Conservation (phyloP, 2,113 vertebrate species). For the Lepisosteus oculatus region DNA sequence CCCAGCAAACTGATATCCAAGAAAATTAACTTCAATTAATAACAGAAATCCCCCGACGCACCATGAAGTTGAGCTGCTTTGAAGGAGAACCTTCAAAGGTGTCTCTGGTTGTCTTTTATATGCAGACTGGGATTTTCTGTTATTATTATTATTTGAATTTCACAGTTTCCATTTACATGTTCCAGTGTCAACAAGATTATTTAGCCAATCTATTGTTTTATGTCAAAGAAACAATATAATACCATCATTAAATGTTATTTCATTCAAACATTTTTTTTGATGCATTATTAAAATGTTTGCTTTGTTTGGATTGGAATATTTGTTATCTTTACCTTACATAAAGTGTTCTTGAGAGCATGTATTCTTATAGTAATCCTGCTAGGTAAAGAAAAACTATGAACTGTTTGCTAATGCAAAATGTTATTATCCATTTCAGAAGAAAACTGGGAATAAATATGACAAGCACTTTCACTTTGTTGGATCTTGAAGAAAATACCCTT, state of each 20-base stretch:
- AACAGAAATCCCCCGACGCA: slow-evolving; percentile 90
- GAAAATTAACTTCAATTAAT: slow-evolving; percentile 99
- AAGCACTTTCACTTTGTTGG: too few relatives aligned
- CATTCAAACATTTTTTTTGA: neutral
- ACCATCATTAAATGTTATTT: neutral
- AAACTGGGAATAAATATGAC: too few relatives aligned
- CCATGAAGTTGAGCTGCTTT: slow-evolving; percentile 79
- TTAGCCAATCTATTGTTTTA: slow-evolving; percentile 3
- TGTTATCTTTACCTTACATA: too few relatives aligned
- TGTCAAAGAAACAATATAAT: neutral
- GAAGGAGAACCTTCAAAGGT: slow-evolving; percentile 99
- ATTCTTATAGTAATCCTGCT: too few relatives aligned
- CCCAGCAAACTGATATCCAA: slow-evolving; percentile 97
- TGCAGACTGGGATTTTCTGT: slow-evolving; percentile 63
- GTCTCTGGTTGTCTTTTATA: slow-evolving; percentile 89
- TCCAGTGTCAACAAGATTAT: slow-evolving; percentile 42
- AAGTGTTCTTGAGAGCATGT: too few relatives aligned
- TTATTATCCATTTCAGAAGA: too few relatives aligned
- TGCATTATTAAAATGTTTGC: too few relatives aligned
- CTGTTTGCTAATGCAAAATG: too few relatives aligned
- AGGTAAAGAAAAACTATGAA: too few relatives aligned
- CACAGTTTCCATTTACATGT: slow-evolving; percentile 48
- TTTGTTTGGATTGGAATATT: too few relatives aligned
- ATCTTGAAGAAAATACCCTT: too few relatives aligned
- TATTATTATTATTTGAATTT: slow-evolving; percentile 47